Conservation (phyloP, 2,113 vertebrate species). For the Tragelaphus strepsiceros region DNA sequence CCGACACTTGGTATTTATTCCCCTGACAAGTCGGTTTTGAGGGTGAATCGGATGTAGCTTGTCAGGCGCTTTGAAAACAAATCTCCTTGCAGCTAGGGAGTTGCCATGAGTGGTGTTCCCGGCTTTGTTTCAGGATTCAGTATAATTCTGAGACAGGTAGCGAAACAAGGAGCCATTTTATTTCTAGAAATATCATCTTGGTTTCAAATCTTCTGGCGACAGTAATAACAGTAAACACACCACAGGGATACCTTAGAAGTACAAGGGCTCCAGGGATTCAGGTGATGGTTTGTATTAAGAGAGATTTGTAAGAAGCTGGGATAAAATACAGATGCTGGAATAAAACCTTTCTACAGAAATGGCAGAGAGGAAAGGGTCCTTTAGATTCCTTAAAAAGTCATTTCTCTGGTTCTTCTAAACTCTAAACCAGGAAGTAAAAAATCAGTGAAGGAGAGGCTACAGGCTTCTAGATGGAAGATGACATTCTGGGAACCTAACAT, state of each 20-base stretch:
- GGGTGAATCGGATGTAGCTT: neutral
- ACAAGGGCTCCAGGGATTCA: neutral
- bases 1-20: slow-evolving; percentile 6
- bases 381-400: neutral
- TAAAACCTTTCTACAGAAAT: neutral
- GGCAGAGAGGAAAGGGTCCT: neutral
- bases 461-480: neutral
- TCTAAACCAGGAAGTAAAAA: neutral
- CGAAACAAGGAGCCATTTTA: neutral
- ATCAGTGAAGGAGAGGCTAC: neutral
- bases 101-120: neutral
- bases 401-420: neutral
- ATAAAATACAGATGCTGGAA: neutral
- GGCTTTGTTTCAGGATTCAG: neutral
- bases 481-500: neutral
- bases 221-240: neutral
- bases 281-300: neutral
- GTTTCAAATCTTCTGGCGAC: neutral
- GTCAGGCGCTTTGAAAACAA: neutral
- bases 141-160: neutral
- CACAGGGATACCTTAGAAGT: neutral
- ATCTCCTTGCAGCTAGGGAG: neutral
- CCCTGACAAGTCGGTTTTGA: neutral
- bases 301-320: neutral
- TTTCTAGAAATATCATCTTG: neutral